Evolutionary conservation across 2,797 vertebrate genomes (phyloP), one percentile per base, ranked within the genome.

Genomic region (Erithacus rubecula): DNA sequence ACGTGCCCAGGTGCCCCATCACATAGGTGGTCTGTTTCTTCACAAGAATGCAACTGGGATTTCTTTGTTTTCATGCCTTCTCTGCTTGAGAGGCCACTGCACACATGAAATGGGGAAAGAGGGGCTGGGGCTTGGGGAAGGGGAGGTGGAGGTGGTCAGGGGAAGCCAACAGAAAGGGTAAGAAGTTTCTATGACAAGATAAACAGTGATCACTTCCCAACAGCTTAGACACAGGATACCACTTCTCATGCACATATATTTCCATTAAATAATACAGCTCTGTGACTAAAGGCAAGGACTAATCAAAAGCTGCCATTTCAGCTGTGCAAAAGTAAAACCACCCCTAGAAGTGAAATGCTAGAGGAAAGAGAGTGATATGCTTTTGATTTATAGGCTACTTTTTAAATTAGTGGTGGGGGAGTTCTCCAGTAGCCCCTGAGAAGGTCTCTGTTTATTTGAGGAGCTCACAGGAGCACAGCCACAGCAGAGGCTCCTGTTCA

Each of bases 401-500:
- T 72, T n/a, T 68, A 81, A 94, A 68, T 64, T 15, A 63, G 44
- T 0, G 0, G 19, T 27, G 39, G 30, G 26, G 51, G 91, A 92
- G 80, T 34, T 86, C 47, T 87, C 65, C 46, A 0, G 94, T 93
- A 95, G 93, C 93, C 6, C 60, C 60, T 6, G 7, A 77, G 75
- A 89, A 92, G 64, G 26, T 72, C 47, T 94, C 91, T 93, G 75
- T 96, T 95, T 94, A 92, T 95, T 90, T 93, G 86, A 91, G 91
- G 52, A 94, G 83, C 62, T 62, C 72, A 84, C 34, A 39, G 83
- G 65, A 70, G 74, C 76, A 68, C 8, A 27, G 78, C 55, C 34
- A n/a, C 4, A 6, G 81, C 44, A 47, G n/a, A 55, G 55, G 76
- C 69, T 88, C 53, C 62, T 55, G 41, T 19, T 77, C 83, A 93